phyloP scores from a whole-genome alignment of 2,888 invertebrate genomes.

The Diaperis boleti region DNA sequence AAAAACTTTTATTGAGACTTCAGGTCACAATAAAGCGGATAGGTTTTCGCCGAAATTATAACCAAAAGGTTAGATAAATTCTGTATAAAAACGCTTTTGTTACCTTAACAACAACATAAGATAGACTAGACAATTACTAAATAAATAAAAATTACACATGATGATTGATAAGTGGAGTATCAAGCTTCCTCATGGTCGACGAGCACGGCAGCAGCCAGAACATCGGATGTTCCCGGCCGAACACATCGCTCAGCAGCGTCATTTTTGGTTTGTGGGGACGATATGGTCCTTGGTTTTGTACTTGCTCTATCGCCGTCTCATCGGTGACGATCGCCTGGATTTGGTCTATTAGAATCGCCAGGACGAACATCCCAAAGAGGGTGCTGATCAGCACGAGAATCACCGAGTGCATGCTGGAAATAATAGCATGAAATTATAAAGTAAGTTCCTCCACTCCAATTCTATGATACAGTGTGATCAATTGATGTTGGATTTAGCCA shows the following conservation, averaged over 20 bases:
- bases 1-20: background rate
- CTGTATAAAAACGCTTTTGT: constrained; percentile 9
- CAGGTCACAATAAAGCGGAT: background rate
- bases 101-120: constrained; percentile 17
- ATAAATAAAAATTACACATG: constrained; percentile 54
- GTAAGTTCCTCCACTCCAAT: too few relatives aligned
- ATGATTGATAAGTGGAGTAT: constrained; percentile 63
- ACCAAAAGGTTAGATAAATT: background rate
- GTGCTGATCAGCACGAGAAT: constrained; percentile 84
- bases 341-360: constrained; percentile 89
- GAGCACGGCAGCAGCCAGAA: constrained; percentile 80
- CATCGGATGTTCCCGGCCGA: constrained; percentile 79
- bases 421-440: background rate
- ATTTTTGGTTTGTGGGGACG: constrained; percentile 75
- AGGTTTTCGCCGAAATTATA: background rate
- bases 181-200: constrained; percentile 59
- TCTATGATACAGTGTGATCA: too few relatives aligned
- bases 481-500: too few relatives aligned
- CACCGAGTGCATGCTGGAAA: constrained; percentile 83
- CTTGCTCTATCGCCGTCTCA: constrained; percentile 86
- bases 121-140: constrained; percentile 27
- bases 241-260: constrained; percentile 80
- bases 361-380: constrained; percentile 89
- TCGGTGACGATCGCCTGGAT: constrained; percentile 86
- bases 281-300: constrained; percentile 76